These are phyloP conservation scores for Aleadryas rufinucha DNA, from an alignment of 2,113 vertebrate species.

Conservation along the genomic window DNA sequence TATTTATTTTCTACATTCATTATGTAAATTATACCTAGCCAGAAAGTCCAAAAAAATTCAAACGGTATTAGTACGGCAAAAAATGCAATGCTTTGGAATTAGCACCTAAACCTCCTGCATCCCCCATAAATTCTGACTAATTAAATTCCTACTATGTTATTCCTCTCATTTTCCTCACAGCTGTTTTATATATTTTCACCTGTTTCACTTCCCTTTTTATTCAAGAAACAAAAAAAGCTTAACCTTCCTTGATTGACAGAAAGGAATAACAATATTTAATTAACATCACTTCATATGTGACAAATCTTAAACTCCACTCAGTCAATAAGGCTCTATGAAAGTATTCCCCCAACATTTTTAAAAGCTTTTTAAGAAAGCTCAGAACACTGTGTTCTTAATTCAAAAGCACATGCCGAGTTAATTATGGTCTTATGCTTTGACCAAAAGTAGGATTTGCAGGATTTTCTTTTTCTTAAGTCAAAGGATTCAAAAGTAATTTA, in stretches of 20 bases:
- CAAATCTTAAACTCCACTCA: slow-evolving; percentile 71
- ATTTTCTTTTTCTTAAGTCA: slow-evolving; percentile 69
- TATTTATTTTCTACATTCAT: background rate
- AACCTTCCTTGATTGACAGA: slow-evolving; percentile 47
- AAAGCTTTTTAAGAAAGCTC: slow-evolving; percentile 63
- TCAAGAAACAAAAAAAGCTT: slow-evolving; percentile 49
- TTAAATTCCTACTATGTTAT: slow-evolving; percentile 30
- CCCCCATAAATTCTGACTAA: slow-evolving; percentile 15
- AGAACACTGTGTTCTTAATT: slow-evolving; percentile 74
- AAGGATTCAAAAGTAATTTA: slow-evolving; percentile 68
- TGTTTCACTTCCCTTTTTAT: slow-evolving; percentile 32
- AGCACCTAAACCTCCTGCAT: slow-evolving; percentile 30
- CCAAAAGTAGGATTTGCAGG: slow-evolving; percentile 67
- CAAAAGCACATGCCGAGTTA: slow-evolving; percentile 75
- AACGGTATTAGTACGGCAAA: background rate
- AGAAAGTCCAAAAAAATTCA: slow-evolving; percentile 4
- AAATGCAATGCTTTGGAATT: slow-evolving; percentile 18
- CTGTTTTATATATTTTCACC: slow-evolving; percentile 39
- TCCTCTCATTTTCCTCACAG: slow-evolving; percentile 38
- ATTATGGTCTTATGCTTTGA: slow-evolving; percentile 73
- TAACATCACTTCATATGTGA: slow-evolving; percentile 67
- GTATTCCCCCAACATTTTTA: slow-evolving; percentile 50
- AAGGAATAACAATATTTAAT: slow-evolving; percentile 67
- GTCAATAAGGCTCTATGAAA: slow-evolving; percentile 54
- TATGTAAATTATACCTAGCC: background rate